A percentile compares a stretch with the other conserved stretches of the same genome.
Evolutionary conservation across 2,888 invertebrate species (phyloP).

Genomic region (Lomographa bimaculata): DNA sequence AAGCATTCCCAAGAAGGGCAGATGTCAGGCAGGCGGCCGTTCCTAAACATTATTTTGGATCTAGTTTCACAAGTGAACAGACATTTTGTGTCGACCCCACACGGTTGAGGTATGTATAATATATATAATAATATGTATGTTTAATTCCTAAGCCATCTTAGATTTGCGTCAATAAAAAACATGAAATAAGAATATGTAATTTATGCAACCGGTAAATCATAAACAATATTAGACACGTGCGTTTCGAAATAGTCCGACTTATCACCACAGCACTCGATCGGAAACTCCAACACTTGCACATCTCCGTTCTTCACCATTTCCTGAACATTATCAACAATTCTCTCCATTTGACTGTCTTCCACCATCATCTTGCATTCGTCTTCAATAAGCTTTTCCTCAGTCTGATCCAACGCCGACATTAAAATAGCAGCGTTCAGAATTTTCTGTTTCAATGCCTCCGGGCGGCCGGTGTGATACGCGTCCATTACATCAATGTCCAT

Average conservation of each 20-base stretch:
- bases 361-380: slow-evolving; percentile 17
- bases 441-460: slow-evolving; percentile 12
- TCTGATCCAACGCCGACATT: slow-evolving; percentile 1
- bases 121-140: too few relatives aligned
- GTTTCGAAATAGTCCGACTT: slow-evolving; percentile 20
- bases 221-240: slow-evolving; percentile 20
- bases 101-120: too few relatives aligned
- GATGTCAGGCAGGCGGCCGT: too few relatives aligned
- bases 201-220: slow-evolving; percentile 6
- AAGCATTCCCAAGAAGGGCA: too few relatives aligned
- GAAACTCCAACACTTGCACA: slow-evolving; percentile 18
- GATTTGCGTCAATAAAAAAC: too few relatives aligned
- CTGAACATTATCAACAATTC: slow-evolving; percentile 18
- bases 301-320: slow-evolving; percentile 22
- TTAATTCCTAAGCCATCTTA: too few relatives aligned
- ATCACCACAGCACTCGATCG: slow-evolving; percentile 11
- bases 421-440: not conserved
- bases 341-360: slow-evolving; percentile 24
- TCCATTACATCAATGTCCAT: slow-evolving; percentile 4
- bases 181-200: too few relatives aligned
- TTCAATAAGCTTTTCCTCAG: slow-evolving; percentile 7
- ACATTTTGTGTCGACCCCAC: too few relatives aligned
- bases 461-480: not conserved
- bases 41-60: too few relatives aligned
- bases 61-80: too few relatives aligned